Evolutionary conservation across 2,113 vertebrate genomes (phyloP).

Genomic region (Channa argus): DNA sequence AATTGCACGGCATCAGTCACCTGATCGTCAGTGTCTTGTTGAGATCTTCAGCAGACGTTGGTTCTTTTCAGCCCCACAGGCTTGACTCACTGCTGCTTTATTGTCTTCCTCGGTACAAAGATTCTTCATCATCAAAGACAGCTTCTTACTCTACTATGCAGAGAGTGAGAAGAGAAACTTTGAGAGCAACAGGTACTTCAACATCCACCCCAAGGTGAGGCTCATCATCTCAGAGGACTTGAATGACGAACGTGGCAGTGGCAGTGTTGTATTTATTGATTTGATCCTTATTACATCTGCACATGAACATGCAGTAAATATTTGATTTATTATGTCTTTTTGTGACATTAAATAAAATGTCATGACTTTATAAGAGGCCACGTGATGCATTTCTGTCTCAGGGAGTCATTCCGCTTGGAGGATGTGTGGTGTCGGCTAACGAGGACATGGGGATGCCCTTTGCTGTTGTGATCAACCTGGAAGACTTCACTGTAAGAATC

Average conservation of each 20-base stretch:
- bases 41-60: neutral
- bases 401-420: constrained; percentile 96
- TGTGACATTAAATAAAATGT: no score
- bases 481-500: constrained; percentile 92
- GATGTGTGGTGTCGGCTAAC: constrained; percentile 91
- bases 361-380: no score
- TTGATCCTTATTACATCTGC: no score
- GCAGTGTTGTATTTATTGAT: no score
- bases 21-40: neutral
- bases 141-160: constrained; percentile 96
- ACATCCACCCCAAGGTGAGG: constrained; percentile 96
- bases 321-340: no score
- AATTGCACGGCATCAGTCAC: neutral
- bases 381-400: constrained; percentile 58
- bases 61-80: constrained; percentile 32
- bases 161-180: constrained; percentile 95
- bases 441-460: constrained; percentile 96
- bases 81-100: constrained; percentile 44
- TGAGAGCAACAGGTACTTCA: constrained; percentile 94
- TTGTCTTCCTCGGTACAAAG: constrained; percentile 75
- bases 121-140: constrained; percentile 99
- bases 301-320: no score
- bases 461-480: constrained; percentile 92
- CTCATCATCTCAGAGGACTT: neutral
- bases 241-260: no score